phyloP scores from a whole-genome alignment of 2,888 invertebrate genomes.

The Diogma glabrata region DNA sequence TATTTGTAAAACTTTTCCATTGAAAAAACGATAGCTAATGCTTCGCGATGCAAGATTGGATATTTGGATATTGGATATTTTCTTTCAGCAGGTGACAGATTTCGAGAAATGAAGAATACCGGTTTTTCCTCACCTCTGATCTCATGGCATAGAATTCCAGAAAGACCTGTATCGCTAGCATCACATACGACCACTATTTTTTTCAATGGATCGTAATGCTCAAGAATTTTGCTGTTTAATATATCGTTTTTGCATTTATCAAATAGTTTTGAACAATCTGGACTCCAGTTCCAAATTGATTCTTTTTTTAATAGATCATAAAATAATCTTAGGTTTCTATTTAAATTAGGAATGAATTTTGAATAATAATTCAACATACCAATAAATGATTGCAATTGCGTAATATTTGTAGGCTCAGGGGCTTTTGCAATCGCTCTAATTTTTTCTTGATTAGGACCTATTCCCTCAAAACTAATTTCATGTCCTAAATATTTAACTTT shows the following conservation, averaged over 20 bases:
- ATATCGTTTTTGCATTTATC: neutral
- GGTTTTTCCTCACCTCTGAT: neutral
- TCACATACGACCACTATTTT: no score
- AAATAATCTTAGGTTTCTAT: neutral
- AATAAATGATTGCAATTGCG: neutral
- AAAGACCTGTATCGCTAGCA: neutral
- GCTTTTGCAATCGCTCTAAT: no score
- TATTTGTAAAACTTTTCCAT: neutral
- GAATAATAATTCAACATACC: neutral
- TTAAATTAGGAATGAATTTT: neutral
- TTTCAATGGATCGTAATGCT: neutral
- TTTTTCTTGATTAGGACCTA: no score
- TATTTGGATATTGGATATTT: no score
- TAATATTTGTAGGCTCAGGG: neutral
- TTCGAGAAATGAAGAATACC: neutral
- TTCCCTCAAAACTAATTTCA: no score
- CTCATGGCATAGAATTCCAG: neutral
- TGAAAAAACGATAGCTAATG: neutral
- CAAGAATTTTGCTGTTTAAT: neutral
- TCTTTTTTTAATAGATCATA: neutral
- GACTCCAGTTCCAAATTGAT: neutral
- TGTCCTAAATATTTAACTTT: no score
- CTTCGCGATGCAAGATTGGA: neutral
- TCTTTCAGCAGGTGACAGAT: neutral
- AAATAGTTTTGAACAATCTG: neutral